Conservation (phyloP, 2,797 vertebrate species). For the Acanthopagrus latus region DNA sequence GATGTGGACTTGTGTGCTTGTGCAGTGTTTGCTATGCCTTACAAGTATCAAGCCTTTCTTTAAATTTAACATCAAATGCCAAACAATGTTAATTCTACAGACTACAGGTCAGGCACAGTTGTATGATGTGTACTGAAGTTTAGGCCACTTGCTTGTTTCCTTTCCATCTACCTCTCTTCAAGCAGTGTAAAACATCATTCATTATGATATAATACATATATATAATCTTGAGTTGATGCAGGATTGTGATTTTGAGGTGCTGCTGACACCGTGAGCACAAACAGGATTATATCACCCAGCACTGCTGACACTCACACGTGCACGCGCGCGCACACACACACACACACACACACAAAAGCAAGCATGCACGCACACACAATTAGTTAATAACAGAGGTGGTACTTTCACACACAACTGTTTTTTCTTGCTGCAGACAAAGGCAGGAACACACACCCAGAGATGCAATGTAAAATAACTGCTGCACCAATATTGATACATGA, state of each 20-base stretch:
- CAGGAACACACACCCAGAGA: slow-evolving; percentile 52
- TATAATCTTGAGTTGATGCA: too few relatives aligned
- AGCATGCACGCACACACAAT: not conserved
- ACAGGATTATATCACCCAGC: slow-evolving; percentile 35
- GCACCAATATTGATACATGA: slow-evolving; percentile 30
- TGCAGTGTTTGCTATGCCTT: slow-evolving; percentile 2
- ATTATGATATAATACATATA: too few relatives aligned
- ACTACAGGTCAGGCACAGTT: not conserved
- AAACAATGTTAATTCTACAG: slow-evolving; percentile 36
- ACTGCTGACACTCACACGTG: slow-evolving; percentile 12
- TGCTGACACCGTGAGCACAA: slow-evolving; percentile 33
- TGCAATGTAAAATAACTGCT: slow-evolving; percentile 30
- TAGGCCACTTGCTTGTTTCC: too few relatives aligned
- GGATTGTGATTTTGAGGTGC: too few relatives aligned
- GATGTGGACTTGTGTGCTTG: slow-evolving; percentile 31
- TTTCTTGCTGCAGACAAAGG: slow-evolving; percentile 33
- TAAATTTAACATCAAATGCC: slow-evolving; percentile 37
- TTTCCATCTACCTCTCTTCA: too few relatives aligned
- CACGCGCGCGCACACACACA: slow-evolving; percentile 8
- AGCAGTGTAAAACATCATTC: too few relatives aligned
- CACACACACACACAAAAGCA: slow-evolving; percentile 1
- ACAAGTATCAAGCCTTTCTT: slow-evolving; percentile 13
- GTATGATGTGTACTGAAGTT: too few relatives aligned
- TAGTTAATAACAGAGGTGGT: slow-evolving; percentile 17
- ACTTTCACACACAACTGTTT: slow-evolving; percentile 19